Percentiles rank a stretch among this genome's conserved stretches.
These are phyloP conservation scores for Perognathus longimembris DNA, from an alignment of 2,113 vertebrate species.

Conservation along the genomic window DNA sequence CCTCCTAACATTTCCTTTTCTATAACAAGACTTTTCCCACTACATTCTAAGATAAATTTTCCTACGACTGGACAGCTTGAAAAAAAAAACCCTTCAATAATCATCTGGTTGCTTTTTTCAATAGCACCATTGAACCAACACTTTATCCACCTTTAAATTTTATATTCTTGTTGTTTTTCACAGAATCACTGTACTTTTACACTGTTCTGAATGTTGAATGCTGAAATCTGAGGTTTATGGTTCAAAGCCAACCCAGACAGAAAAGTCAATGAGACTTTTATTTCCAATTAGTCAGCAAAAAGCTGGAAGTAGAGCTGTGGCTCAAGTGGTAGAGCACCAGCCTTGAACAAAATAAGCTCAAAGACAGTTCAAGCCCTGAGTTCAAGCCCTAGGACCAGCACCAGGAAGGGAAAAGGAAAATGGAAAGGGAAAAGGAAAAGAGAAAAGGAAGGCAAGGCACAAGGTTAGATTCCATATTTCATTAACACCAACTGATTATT, in stretches of 20 bases:
- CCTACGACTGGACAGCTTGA: neutral
- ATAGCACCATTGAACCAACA: neutral
- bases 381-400: too few species aligned
- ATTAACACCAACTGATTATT: neutral
- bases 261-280: too few species aligned
- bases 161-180: neutral
- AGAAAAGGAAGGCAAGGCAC: too few species aligned
- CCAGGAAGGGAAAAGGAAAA: too few species aligned
- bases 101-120: conserved; percentile 31
- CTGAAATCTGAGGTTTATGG: too few species aligned
- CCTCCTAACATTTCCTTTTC: conserved; percentile 35
- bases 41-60: neutral
- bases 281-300: too few species aligned
- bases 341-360: too few species aligned
- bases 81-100: neutral
- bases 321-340: too few species aligned
- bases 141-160: neutral
- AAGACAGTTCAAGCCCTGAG: too few species aligned
- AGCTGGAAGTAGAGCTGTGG: too few species aligned
- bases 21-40: neutral
- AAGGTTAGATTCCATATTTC: neutral
- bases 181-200: neutral
- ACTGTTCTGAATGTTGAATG: neutral
- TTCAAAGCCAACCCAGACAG: too few species aligned
- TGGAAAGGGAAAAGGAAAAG: too few species aligned